Evolutionary conservation across 2,113 vertebrate species (phyloP), one percentile per base, ranked within the genome.

Genomic region (Phalacrocorax pelagicus): DNA sequence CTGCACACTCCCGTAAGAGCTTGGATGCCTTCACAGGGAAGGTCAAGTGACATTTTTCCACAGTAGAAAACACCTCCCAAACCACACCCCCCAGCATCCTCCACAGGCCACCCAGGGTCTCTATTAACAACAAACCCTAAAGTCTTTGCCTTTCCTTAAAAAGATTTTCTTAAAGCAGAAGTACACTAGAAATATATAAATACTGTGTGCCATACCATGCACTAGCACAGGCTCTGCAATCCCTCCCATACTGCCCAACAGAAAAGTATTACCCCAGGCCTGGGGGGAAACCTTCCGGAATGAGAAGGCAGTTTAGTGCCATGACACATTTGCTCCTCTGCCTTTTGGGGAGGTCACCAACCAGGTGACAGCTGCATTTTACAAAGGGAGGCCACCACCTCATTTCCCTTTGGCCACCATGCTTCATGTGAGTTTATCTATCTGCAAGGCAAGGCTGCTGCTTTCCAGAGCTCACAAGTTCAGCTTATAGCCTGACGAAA

Each of bases 1-100:
- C 52, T 47, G 15, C 26, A 29, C 2, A 1, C n/a, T 40, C 36
- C 6, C 1, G 0, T 2, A 18, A 44, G 58, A 36, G 10, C 22
- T 62, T 63, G 26, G 44, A 80, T 36, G 11, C 6, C 36, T 61
- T 49, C 78, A 69, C 7, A 3, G 55, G 15, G 26, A 55, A 71
- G 40, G 32, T 21, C 42, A 55, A 84, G 67, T 5, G 14, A 40
- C 11, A 15, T 51, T 61, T 72, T 81, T 57, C 57, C 2, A 0
- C 6, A 44, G 38, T 1, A 88, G 47, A 85, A 79, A 80, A 59
- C 17, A 36, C 6, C 10, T 82, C 42, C 23, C 3, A 2, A 20
- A 80, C 20, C 73, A 70, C 58, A 58, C 0, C 6, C 23, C 44
- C n/a, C n/a, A 80, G 19, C 55, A 90, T 58, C 44, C 42, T 82